phyloP scores from a whole-genome alignment of 2,888 invertebrate species.

The Chalcis sispes region DNA sequence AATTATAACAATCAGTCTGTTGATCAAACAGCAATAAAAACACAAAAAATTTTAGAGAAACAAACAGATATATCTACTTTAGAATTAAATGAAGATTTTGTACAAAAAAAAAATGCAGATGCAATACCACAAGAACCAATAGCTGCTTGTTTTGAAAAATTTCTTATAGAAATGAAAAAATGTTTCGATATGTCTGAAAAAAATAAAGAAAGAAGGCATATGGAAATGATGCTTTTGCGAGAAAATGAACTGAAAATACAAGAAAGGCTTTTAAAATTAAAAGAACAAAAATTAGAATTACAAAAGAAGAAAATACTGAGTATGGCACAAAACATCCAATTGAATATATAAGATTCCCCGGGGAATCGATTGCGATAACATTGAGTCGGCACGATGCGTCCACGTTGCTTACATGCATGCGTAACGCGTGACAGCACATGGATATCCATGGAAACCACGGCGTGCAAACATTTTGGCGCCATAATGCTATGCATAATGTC shows the following conservation, averaged over 20 bases:
- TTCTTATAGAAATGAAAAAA: slow-evolving; percentile 61
- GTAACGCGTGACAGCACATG: no score
- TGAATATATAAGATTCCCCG: no score
- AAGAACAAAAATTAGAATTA: slow-evolving; percentile 66
- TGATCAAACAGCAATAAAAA: slow-evolving; percentile 1
- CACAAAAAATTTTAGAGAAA: neutral
- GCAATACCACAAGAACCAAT: slow-evolving; percentile 3
- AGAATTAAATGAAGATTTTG: slow-evolving; percentile 9
- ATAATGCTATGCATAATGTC: no score
- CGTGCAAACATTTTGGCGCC: no score
- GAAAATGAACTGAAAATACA: slow-evolving; percentile 65
- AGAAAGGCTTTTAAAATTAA: slow-evolving; percentile 63
- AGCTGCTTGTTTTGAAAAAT: slow-evolving; percentile 46
- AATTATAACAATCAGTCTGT: slow-evolving; percentile 8
- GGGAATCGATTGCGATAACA: no score
- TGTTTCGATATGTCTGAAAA: slow-evolving; percentile 62
- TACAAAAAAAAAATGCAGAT: neutral
- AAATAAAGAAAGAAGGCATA: slow-evolving; percentile 66
- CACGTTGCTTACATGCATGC: no score
- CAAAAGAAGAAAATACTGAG: slow-evolving; percentile 63
- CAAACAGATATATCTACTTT: neutral
- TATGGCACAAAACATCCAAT: slow-evolving; percentile 57
- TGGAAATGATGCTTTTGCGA: slow-evolving; percentile 64
- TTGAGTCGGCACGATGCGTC: no score
- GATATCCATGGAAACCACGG: no score